phyloP scores from a whole-genome alignment of 2,888 invertebrate species.

The Prionchulus punctatus region DNA sequence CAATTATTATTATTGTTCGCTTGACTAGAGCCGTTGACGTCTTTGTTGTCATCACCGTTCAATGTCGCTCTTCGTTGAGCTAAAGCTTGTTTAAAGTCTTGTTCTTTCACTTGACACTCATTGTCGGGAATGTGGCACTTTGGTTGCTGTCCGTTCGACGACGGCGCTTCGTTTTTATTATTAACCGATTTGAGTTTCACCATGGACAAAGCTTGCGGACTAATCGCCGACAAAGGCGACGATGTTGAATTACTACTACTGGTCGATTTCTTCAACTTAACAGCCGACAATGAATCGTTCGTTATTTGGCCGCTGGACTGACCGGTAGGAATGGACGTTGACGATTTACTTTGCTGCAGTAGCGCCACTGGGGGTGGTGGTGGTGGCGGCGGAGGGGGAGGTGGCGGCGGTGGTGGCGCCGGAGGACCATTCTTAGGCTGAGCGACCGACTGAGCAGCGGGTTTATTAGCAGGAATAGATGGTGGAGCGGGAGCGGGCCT shows the following conservation, averaged over 20 bases:
- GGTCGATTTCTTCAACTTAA: slow-evolving; percentile 4
- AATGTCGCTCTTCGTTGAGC: not conserved
- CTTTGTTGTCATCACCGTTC: not conserved
- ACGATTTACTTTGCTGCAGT: no score
- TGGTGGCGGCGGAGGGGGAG: slow-evolving; percentile 32
- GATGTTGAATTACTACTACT: no score
- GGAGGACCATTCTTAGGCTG: slow-evolving; percentile 50
- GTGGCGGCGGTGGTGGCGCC: slow-evolving; percentile 58
- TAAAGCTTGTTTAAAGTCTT: not conserved
- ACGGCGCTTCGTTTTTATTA: not conserved
- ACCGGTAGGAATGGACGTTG: no score
- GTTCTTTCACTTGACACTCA: no score
- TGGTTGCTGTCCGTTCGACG: not conserved
- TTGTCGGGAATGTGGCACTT: no score
- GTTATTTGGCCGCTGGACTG: no score
- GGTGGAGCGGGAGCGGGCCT: no score
- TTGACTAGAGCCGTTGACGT: not conserved
- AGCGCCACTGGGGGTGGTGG: slow-evolving; percentile 16
- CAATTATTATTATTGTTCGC: not conserved
- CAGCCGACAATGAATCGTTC: slow-evolving; percentile 15
- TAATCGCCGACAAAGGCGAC: not conserved
- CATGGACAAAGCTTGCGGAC: not conserved
- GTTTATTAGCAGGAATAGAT: no score
- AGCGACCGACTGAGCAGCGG: no score
- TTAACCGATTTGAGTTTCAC: slow-evolving; percentile 6